A percentile compares a stretch with the other conserved stretches of the same genome.
Conservation (phyloP, 2,888 invertebrate genomes). For the Dione vanillae region DNA sequence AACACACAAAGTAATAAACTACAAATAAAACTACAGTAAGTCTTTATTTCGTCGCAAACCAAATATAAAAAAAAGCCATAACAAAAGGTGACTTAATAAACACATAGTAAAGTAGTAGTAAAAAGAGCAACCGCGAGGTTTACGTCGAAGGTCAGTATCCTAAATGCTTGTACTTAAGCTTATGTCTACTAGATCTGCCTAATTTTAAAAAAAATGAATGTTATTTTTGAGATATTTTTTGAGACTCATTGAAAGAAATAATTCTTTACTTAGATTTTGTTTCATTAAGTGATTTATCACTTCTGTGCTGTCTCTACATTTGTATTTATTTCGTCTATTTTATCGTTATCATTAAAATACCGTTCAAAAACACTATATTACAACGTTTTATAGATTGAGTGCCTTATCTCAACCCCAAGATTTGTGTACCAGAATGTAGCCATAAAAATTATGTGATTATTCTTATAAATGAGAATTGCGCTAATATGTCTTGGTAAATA, state of each 20-base stretch:
- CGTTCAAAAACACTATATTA: too few species aligned
- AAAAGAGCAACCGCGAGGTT: conserved; percentile 33
- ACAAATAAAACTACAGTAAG: too few species aligned
- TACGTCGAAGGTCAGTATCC: conserved; percentile 41
- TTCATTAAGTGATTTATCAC: too few species aligned
- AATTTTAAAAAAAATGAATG: not conserved
- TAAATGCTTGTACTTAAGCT: conserved; percentile 30
- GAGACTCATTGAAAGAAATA: too few species aligned
- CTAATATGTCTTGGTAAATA: too few species aligned
- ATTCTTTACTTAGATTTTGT: too few species aligned
- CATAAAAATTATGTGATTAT: not conserved
- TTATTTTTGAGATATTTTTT: too few species aligned
- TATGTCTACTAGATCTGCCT: conserved; percentile 15
- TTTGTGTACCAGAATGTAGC: not conserved
- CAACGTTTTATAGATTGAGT: not conserved
- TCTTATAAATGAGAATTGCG: not conserved
- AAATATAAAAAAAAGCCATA: conserved; percentile 24
- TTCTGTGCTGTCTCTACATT: too few species aligned
- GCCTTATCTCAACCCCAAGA: not conserved
- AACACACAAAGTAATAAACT: not conserved
- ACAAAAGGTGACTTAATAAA: conserved; percentile 40
- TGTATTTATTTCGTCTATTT: too few species aligned
- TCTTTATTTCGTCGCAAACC: conserved; percentile 13
- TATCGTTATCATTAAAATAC: too few species aligned
- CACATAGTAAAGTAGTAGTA: conserved; percentile 37